A percentile compares a stretch with the other conserved stretches of the same genome.
Conservation (phyloP, 2,888 invertebrate genomes). For the Sphaerophoria taeniata region DNA sequence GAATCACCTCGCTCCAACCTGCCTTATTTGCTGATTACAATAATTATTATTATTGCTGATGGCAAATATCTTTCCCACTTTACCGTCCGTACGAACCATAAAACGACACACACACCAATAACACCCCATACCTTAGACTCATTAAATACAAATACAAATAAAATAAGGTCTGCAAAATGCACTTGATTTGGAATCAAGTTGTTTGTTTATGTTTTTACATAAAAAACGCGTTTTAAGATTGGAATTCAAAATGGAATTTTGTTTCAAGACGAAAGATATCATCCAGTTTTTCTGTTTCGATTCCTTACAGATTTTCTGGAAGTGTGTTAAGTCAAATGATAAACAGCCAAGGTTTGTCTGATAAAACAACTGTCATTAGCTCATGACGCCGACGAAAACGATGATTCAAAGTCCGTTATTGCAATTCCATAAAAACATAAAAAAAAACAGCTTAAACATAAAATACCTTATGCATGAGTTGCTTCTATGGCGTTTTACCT, state of each 20-base stretch:
- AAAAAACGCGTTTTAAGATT: conserved; percentile 22
- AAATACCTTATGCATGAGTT: conserved; percentile 3
- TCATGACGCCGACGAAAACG: background rate
- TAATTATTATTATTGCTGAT: background rate
- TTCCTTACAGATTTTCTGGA: too few species aligned
- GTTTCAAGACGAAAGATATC: too few species aligned
- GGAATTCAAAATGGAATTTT: conserved; percentile 18
- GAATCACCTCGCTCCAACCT: conserved; percentile 48
- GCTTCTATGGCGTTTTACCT: background rate
- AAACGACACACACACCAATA: too few species aligned
- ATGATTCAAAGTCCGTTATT: background rate
- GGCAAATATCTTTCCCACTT: background rate
- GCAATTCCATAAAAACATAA: background rate
- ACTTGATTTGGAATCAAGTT: conserved; percentile 28
- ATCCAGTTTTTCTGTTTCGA: too few species aligned
- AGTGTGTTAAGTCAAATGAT: too few species aligned
- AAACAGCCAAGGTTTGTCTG: too few species aligned
- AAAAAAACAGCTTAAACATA: background rate
- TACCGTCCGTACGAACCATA: too few species aligned
- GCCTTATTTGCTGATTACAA: conserved; percentile 31
- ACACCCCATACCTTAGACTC: too few species aligned
- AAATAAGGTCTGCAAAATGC: conserved; percentile 7
- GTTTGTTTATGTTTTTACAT: conserved; percentile 49
- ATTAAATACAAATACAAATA: too few species aligned
- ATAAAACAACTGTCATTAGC: background rate